These are phyloP conservation scores for Tachysurus vachellii DNA, from an alignment of 2,113 vertebrate species.

Conservation along the genomic window DNA sequence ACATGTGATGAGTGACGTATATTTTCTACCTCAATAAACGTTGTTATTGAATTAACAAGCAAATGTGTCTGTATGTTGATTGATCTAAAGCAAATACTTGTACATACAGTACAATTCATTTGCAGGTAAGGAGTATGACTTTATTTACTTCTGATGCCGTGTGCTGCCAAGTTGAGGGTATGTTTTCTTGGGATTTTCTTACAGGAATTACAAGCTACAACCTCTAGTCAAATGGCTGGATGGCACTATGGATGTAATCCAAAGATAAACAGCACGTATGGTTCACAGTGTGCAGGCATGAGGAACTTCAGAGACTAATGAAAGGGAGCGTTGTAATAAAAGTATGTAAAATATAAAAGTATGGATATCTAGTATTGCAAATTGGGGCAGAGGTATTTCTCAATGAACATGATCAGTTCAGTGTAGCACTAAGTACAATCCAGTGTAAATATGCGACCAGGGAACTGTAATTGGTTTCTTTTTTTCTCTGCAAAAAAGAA, in stretches of 20 bases:
- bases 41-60: neutral
- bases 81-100: constrained; percentile 5
- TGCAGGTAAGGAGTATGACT: neutral
- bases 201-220: neutral
- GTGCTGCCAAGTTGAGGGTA: neutral
- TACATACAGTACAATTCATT: neutral
- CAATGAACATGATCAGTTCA: constrained; percentile 29
- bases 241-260: neutral
- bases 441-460: constrained; percentile 37
- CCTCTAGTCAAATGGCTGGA: neutral
- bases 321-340: neutral
- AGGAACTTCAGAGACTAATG: neutral
- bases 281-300: neutral
- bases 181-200: neutral
- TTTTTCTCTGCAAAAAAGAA: constrained; percentile 17
- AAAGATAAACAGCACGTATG: neutral
- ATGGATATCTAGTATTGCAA: constrained; percentile 24
- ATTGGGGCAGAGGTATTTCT: constrained; percentile 21
- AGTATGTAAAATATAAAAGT: constrained; percentile 31
- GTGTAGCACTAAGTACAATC: constrained; percentile 11
- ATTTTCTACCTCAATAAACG: neutral
- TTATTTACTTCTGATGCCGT: neutral
- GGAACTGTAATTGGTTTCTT: constrained; percentile 41
- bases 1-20: neutral
- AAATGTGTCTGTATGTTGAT: neutral